A percentile compares a stretch with the other conserved stretches of the same genome.
These are phyloP conservation scores for Ibycter americanus DNA, from an alignment of 2,797 vertebrate species.

Conservation along the genomic window DNA sequence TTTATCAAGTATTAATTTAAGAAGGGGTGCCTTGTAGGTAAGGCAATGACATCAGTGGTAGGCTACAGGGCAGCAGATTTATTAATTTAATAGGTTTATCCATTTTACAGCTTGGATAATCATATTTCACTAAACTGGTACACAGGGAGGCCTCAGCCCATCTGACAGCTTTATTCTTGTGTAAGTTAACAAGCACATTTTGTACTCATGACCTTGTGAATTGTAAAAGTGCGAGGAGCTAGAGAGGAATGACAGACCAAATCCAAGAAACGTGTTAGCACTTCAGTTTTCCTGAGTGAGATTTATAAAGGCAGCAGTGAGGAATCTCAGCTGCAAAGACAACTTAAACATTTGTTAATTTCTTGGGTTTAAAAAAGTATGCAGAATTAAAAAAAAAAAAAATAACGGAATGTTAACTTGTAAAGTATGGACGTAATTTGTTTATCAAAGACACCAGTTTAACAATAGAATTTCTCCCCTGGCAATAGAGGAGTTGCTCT, in stretches of 20 bases:
- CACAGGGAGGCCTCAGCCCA: slow-evolving; percentile 55
- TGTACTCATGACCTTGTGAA: slow-evolving; percentile 61
- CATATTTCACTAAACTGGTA: slow-evolving; percentile 71
- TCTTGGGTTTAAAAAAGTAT: not conserved
- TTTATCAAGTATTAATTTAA: slow-evolving; percentile 50
- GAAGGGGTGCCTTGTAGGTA: slow-evolving; percentile 4
- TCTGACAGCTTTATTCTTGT: slow-evolving; percentile 72
- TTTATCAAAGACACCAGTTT: not conserved
- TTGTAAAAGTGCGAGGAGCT: slow-evolving; percentile 48
- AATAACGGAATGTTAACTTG: not conserved
- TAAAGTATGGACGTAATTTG: not conserved
- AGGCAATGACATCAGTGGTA: slow-evolving; percentile 18
- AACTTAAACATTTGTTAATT: not conserved
- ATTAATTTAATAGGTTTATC: slow-evolving; percentile 60
- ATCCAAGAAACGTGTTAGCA: slow-evolving; percentile 40
- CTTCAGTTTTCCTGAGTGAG: not conserved
- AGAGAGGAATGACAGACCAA: slow-evolving; percentile 54
- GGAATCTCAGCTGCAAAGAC: not conserved
- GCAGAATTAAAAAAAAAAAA: not conserved
- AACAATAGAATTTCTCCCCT: not conserved
- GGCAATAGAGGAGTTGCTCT: not conserved
- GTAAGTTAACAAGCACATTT: slow-evolving; percentile 69
- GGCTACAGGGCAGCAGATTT: slow-evolving; percentile 65
- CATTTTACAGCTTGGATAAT: slow-evolving; percentile 59
- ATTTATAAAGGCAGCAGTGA: slow-evolving; percentile 21